These are phyloP conservation scores for Dasysyrphus albostriatus DNA, from an alignment of 2,888 invertebrate genomes.

Conservation along the genomic window DNA sequence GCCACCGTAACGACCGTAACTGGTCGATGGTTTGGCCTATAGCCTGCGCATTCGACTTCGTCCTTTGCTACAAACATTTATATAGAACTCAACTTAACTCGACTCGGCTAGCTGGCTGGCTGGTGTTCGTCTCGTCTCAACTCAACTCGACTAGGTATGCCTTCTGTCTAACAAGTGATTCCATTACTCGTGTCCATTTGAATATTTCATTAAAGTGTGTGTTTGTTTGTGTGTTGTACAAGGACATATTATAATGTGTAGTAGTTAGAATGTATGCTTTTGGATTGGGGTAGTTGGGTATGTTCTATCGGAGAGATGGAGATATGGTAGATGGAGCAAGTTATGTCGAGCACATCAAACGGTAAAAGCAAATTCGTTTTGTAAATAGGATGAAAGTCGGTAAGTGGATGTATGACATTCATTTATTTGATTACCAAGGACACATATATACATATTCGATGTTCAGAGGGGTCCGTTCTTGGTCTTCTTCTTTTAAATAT, in stretches of 20 bases:
- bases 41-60: slow-evolving; percentile 62
- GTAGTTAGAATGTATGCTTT: slow-evolving; percentile 8
- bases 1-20: slow-evolving; percentile 72
- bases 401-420: slow-evolving; percentile 75
- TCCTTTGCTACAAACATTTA: background rate
- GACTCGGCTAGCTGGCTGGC: background rate
- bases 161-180: slow-evolving; percentile 70
- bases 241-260: slow-evolving; percentile 30
- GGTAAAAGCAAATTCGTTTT: slow-evolving; percentile 70
- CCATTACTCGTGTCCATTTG: slow-evolving; percentile 75
- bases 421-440: slow-evolving; percentile 69
- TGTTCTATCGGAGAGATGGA: background rate
- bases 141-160: slow-evolving; percentile 1
- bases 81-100: background rate
- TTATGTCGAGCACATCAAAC: slow-evolving; percentile 66
- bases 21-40: slow-evolving; percentile 66
- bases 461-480: background rate
- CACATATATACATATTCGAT: slow-evolving; percentile 19
- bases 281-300: background rate
- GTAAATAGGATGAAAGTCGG: slow-evolving; percentile 71
- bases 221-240: slow-evolving; percentile 22
- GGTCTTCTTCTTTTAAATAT: background rate
- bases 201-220: slow-evolving; percentile 66
- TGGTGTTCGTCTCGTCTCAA: slow-evolving; percentile 2
- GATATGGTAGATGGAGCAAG: slow-evolving; percentile 18